phyloP scores from a whole-genome alignment of 1,140 invertebrate genomes.

The Aphelenchoides besseyi region DNA sequence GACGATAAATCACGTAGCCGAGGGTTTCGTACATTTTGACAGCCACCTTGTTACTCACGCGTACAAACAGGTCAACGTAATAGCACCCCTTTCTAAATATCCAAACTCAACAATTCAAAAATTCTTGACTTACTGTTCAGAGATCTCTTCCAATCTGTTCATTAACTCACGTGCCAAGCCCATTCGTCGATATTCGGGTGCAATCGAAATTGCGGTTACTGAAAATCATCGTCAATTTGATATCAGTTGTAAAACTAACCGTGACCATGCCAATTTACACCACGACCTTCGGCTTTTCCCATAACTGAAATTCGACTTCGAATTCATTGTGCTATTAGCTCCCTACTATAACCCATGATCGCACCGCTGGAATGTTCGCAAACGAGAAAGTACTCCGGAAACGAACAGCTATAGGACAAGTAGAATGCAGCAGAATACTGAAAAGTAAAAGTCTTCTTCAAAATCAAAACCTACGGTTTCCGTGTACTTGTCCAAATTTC shows the following conservation, averaged over 20 bases:
- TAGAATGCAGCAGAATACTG: conserved; percentile 93
- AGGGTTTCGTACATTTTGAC: conserved; percentile 94
- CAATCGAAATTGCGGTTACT: conserved; percentile 90
- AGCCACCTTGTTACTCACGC: conserved; percentile 92
- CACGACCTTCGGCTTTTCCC: conserved; percentile 77
- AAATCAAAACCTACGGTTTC: conserved; percentile 77
- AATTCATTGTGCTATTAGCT: too few species aligned
- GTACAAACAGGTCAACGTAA: conserved; percentile 97
- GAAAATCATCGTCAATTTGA: neutral
- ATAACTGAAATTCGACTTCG: conserved; percentile 52
- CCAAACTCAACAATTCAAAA: neutral
- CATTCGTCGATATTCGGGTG: conserved; percentile 82
- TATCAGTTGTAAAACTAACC: too few species aligned
- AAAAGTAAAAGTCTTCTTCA: conserved; percentile 45
- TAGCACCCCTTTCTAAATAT: conserved; percentile 82
- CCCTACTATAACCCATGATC: conserved; percentile 98
- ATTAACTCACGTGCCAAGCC: conserved; percentile 88
- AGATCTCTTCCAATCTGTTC: conserved; percentile 88
- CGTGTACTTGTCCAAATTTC: conserved; percentile 90
- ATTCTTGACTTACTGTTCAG: conserved; percentile 75
- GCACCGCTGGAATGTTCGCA: conserved; percentile 87
- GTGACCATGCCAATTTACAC: conserved; percentile 96
- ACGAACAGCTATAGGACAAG: conserved; percentile 91
- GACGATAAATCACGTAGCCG: conserved; percentile 93
- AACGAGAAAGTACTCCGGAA: conserved; percentile 98